These are phyloP conservation scores for Dynastes maya DNA, from an alignment of 2,888 invertebrate genomes.

Conservation along the genomic window DNA sequence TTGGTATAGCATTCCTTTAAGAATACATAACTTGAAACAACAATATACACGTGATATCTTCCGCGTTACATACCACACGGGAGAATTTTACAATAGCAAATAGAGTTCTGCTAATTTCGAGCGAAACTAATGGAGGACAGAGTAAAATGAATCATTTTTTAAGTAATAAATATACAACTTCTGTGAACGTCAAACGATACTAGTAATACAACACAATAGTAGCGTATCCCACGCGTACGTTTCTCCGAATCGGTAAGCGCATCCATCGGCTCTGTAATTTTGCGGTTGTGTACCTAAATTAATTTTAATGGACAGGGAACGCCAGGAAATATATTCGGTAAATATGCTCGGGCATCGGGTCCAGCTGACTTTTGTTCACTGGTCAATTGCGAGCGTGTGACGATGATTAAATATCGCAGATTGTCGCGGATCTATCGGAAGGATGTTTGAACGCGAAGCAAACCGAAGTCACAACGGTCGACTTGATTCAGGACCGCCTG, in stretches of 20 bases:
- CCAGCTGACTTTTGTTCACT: conserved; percentile 2
- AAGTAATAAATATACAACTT: conserved; percentile 34
- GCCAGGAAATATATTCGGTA: conserved; percentile 29
- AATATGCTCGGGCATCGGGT: not conserved
- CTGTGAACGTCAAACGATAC: conserved; percentile 44
- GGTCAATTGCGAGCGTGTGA: conserved; percentile 21
- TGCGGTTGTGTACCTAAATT: conserved; percentile 42
- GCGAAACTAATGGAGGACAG: conserved; percentile 19
- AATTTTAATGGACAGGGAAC: conserved; percentile 36
- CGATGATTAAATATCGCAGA: conserved; percentile 13
- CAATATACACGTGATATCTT: no score
- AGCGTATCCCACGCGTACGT: conserved; percentile 32
- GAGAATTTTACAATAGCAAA: not conserved
- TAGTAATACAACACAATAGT: conserved; percentile 41
- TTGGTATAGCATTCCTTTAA: no score
- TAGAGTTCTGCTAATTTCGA: conserved; percentile 15
- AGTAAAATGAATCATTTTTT: conserved; percentile 40
- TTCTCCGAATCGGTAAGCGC: conserved; percentile 42
- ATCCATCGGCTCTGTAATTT: conserved; percentile 43
- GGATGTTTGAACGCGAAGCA: not conserved
- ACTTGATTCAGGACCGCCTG: not conserved
- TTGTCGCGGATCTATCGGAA: not conserved
- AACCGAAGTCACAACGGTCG: not conserved
- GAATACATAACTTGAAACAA: no score
- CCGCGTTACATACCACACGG: no score